Evolutionary conservation across 2,797 vertebrate species (phyloP), one percentile per base, ranked within the genome.

Genomic region (Menidia menidia): DNA sequence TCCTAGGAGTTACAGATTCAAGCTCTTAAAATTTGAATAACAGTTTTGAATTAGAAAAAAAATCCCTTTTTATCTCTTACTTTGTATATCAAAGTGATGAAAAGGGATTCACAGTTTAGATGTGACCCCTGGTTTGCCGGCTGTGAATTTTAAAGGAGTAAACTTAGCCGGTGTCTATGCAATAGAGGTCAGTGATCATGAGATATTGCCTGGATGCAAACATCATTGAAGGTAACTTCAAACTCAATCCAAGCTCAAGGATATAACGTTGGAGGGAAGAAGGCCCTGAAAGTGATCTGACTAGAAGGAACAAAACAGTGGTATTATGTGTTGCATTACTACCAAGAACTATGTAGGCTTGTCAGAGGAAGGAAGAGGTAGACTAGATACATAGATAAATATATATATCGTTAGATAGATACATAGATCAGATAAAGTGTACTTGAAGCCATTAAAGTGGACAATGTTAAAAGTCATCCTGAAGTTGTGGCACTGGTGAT

Each of bases 381-480:
- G 50, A 44, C 25, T n/a, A 56, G 58, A 48, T 12, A 51, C 44
- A 54, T 31, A 63, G 63, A 60, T 12, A 51, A 45, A 69, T 19
- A 30, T 45, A 68, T 56, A 47, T 55, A 61, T 45, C 55, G 60
- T 50, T 44, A 68, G 56, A 70, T 60, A 68, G 33, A 75, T 35
- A 61, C 58, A 74, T 9, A 64, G 56, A 60, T 31, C 25, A 56
- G 54, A 71, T 47, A 73, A 18, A 57, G 54, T 41, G 43, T 30
- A 77, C 82, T 88, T 88, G 75, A 89, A 88, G 77, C 61, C 42
- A 80, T 80, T 73, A 59, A 78, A 72, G 77, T 84, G 75, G 68
- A 57, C 10, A 14, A 84, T 87, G 89, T 84, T 87, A 88, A 89
- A 88, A 91, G 89, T 91, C 84, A 87, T 66, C 83, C 77, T 84